Conservation (phyloP, 2,113 vertebrate genomes). For the Pelecanus crispus region DNA sequence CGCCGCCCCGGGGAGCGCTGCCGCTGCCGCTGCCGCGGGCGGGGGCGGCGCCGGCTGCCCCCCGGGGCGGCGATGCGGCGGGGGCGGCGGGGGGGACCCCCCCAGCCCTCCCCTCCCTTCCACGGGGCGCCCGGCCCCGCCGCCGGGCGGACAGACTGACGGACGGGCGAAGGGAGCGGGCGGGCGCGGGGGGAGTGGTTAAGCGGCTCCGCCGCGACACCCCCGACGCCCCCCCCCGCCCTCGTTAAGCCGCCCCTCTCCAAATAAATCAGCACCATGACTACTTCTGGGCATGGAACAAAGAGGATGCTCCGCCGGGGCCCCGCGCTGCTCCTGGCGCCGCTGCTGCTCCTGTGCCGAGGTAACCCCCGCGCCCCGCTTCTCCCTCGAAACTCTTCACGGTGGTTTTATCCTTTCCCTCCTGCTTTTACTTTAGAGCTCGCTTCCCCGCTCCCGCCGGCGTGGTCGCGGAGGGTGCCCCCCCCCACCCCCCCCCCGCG, state of each 20-base stretch:
- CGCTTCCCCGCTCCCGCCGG: background rate
- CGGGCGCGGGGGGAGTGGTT: background rate
- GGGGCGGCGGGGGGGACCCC: background rate
- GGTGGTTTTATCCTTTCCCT: background rate
- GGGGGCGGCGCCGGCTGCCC: background rate
- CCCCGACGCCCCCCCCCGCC: background rate
- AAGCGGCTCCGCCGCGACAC: background rate
- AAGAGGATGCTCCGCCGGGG: slow-evolving; percentile 45
- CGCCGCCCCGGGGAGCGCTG: background rate
- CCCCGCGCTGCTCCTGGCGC: slow-evolving; percentile 36
- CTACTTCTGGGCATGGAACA: slow-evolving; percentile 48
- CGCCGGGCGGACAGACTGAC: too few relatives aligned
- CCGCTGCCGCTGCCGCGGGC: background rate
- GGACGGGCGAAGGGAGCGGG: too few relatives aligned
- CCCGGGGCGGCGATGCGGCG: background rate
- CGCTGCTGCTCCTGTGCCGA: slow-evolving; percentile 48
- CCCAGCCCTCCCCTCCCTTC: too few relatives aligned
- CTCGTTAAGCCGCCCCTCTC: slow-evolving; percentile 5
- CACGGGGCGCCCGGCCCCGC: background rate
- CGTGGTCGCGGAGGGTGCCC: background rate
- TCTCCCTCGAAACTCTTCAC: too few relatives aligned
- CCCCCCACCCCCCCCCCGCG: too few relatives aligned
- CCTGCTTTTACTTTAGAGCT: background rate
- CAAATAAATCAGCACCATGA: slow-evolving; percentile 37
- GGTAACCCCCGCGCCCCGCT: background rate